These are phyloP conservation scores for Hyppa rectilinea DNA, from an alignment of 2,888 invertebrate genomes.

Conservation along the genomic window DNA sequence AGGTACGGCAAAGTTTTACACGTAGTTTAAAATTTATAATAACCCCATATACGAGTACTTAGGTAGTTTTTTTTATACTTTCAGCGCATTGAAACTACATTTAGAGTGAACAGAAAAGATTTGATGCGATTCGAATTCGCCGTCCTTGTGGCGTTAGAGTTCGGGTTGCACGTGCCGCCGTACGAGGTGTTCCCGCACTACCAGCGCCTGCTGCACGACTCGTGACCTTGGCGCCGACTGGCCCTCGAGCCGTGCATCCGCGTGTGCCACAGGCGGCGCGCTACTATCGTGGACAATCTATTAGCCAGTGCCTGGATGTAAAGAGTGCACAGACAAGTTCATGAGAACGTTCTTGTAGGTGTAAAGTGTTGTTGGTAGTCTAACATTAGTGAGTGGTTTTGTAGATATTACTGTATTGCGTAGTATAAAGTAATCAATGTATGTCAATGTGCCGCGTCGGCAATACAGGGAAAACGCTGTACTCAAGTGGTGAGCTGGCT, in stretches of 20 bases:
- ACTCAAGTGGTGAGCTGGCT: background rate
- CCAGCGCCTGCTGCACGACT: slow-evolving; percentile 97
- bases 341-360: slow-evolving; percentile 37
- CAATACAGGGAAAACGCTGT: slow-evolving; percentile 14
- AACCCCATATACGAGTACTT: background rate
- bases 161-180: slow-evolving; percentile 97
- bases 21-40: background rate
- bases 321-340: slow-evolving; percentile 37
- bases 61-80: slow-evolving; percentile 38
- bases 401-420: slow-evolving; percentile 19
- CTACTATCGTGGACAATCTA: slow-evolving; percentile 83
- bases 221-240: slow-evolving; percentile 92
- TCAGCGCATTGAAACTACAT: slow-evolving; percentile 97
- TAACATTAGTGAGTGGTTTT: slow-evolving; percentile 13
- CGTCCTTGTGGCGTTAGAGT: slow-evolving; percentile 98
- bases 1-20: slow-evolving; percentile 90
- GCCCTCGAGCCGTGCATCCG: slow-evolving; percentile 75
- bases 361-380: slow-evolving; percentile 29
- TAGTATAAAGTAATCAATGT: slow-evolving; percentile 15
- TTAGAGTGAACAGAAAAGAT: slow-evolving; percentile 97
- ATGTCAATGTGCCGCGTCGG: background rate
- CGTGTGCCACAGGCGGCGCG: slow-evolving; percentile 76
- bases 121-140: slow-evolving; percentile 98
- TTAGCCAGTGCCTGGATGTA: slow-evolving; percentile 78
- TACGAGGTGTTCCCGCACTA: slow-evolving; percentile 98